Base-by-base conservation (phyloP, 2,888 invertebrate species). In the Phyto melanocephala region DNA sequence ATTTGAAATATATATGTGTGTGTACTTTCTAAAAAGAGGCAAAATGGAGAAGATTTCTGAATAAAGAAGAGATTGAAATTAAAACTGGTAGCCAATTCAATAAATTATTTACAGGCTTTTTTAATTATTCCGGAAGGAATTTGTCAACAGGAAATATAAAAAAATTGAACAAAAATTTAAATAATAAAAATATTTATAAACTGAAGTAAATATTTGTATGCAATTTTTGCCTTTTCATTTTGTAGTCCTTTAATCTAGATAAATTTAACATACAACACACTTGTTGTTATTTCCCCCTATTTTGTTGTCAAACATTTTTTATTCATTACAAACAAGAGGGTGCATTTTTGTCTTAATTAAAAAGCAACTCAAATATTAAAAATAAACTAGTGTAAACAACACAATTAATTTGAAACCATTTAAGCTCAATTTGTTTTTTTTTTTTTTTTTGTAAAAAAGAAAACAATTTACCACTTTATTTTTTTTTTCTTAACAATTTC, bases 391-490 rank as follows among this genome's bases (percentile, higher is more conserved):
- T 6, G 28, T 1, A 33, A 17, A 45, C 52, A 45, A 5, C 33
- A 0, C 6, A 1, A 45, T 11, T 67, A 60, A 74, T 62, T 67
- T 58, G 45, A 74, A 37, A 50, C 40, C 35, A 63, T 65, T 80
- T 68, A 60, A 80, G 62, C 67, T 67, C 52, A 60, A 80, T 67
- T 72, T 65, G 22, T 17, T 42, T 60, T 40, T 3, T 2, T 13
- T 15, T n/a, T 42, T 45, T 40, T 8, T 10, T 10, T 20, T 28
- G 28, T 8, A 10, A 20, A 47, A 47, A 15, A 28, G 28, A 28
- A 28, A 28, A 40, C 22, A 50, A 28, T 62, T 62, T 42, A 62
- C 8, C 56, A 63, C 17, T 0, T 22, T n/a, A n/a, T n/a, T n/a
- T 15, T 35, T 62, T 50, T n/a, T 40, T 5, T 50, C 17, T 24